These are phyloP conservation scores for Atractosteus spatula DNA, from an alignment of 2,113 vertebrate species.

Conservation along the genomic window DNA sequence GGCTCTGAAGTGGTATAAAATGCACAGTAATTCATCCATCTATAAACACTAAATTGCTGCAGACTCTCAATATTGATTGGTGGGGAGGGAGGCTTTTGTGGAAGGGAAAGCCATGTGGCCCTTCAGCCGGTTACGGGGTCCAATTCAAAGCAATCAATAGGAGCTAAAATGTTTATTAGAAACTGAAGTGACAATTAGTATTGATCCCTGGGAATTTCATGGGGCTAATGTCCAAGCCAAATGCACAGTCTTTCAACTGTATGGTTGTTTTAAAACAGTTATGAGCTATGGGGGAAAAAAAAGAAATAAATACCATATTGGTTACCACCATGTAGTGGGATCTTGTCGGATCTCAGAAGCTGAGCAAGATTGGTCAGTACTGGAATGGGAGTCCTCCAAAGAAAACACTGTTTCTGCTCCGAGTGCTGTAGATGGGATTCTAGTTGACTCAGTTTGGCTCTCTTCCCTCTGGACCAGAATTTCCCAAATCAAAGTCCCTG, in stretches of 20 bases:
- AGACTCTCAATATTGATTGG: conserved; percentile 49
- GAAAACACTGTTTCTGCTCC: no score
- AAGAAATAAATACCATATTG: no score
- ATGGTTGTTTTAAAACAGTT: no score
- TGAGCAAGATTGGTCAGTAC: no score
- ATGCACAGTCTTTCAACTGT: not conserved
- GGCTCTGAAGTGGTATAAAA: not conserved
- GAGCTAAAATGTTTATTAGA: conserved; percentile 47
- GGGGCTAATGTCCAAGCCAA: not conserved
- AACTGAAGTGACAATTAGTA: conserved; percentile 40
- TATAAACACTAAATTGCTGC: conserved; percentile 45
- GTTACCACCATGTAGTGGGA: no score
- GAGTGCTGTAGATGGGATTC: no score
- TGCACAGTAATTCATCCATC: conserved; percentile 30
- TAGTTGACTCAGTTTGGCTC: no score
- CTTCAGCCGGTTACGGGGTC: conserved; percentile 43
- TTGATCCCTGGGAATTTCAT: conserved; percentile 11
- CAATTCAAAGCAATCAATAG: conserved; percentile 45
- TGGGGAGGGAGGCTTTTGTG: not conserved
- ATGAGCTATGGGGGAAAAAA: no score
- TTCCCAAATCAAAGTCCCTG: no score
- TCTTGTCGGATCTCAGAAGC: no score
- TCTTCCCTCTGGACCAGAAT: no score
- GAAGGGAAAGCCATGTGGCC: conserved; percentile 34
- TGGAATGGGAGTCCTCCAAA: no score